Evolutionary conservation across 2,888 invertebrate species (phyloP).

Genomic region (Plemyria rubiginata): DNA sequence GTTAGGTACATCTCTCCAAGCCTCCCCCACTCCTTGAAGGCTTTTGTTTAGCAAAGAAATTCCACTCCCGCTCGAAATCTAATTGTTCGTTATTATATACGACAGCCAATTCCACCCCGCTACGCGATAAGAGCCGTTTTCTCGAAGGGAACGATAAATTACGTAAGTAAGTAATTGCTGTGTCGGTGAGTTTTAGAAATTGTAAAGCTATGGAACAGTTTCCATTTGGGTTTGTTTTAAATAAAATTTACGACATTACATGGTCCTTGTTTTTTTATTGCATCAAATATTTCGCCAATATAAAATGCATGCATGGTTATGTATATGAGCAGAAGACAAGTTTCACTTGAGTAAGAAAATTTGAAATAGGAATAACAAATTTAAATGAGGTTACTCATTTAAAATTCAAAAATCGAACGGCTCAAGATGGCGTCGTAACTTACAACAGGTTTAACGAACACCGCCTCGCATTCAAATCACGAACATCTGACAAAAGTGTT

Average conservation of each 20-base stretch:
- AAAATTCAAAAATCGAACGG: constrained; percentile 44
- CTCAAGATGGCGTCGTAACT: constrained; percentile 43
- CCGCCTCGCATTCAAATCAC: constrained; percentile 68
- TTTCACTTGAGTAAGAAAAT: not conserved
- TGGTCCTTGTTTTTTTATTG: no score
- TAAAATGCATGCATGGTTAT: no score
- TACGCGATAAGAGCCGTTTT: constrained; percentile 30
- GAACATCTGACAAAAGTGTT: constrained; percentile 77
- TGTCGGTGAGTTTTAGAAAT: constrained; percentile 25
- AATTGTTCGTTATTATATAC: constrained; percentile 50
- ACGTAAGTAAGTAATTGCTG: constrained; percentile 20
- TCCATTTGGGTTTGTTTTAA: not conserved
- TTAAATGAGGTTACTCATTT: no score
- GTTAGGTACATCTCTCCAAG: not conserved
- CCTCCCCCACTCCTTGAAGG: constrained; percentile 14
- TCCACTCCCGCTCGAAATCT: constrained; percentile 39
- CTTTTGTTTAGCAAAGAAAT: constrained; percentile 29
- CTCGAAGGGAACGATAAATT: constrained; percentile 37
- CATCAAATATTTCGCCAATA: no score
- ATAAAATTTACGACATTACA: no score
- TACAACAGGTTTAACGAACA: constrained; percentile 45
- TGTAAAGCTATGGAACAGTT: not conserved
- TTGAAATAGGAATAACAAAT: constrained; percentile 3
- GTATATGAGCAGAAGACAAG: no score
- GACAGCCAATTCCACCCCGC: constrained; percentile 43